Conservation (phyloP, 37 sponge, comb jelly and placozoan species). For the Cliona cf. orientalis region DNA sequence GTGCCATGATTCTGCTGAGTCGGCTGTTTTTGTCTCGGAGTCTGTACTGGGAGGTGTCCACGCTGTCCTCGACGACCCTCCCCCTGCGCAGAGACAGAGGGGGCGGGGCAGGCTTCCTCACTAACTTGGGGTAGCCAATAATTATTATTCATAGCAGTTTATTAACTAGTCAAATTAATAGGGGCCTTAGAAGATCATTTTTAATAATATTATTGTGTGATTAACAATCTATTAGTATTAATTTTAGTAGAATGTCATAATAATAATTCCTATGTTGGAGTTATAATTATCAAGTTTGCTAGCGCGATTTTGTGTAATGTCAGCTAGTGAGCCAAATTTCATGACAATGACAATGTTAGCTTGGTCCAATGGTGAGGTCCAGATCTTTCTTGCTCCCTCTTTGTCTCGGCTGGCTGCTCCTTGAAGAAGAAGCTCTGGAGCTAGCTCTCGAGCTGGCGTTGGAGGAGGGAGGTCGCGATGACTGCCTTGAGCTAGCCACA, state of each 20-base stretch:
- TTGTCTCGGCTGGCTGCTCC: not conserved
- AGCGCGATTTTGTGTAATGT: too few species aligned
- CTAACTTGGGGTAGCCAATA: slow-evolving; percentile 10
- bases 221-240: too few species aligned
- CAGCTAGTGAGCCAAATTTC: too few species aligned
- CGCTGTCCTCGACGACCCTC: slow-evolving; percentile 71
- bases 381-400: slow-evolving; percentile 22
- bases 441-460: slow-evolving; percentile 31
- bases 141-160: not conserved
- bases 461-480: slow-evolving; percentile 56
- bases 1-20: slow-evolving; percentile 57
- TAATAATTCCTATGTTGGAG: too few species aligned
- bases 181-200: not conserved
- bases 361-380: slow-evolving; percentile 66
- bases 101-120: slow-evolving; percentile 28
- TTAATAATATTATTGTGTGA: too few species aligned
- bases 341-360: not conserved
- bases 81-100: slow-evolving; percentile 74
- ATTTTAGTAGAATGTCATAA: too few species aligned
- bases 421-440: slow-evolving; percentile 40
- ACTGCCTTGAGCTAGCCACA: slow-evolving; percentile 40
- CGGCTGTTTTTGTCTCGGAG: slow-evolving; percentile 74
- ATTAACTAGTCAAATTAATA: not conserved
- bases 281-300: too few species aligned
- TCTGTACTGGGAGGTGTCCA: slow-evolving; percentile 89